Conservation (phyloP, 2,797 vertebrate genomes). For the Melopsittacus undulatus region DNA sequence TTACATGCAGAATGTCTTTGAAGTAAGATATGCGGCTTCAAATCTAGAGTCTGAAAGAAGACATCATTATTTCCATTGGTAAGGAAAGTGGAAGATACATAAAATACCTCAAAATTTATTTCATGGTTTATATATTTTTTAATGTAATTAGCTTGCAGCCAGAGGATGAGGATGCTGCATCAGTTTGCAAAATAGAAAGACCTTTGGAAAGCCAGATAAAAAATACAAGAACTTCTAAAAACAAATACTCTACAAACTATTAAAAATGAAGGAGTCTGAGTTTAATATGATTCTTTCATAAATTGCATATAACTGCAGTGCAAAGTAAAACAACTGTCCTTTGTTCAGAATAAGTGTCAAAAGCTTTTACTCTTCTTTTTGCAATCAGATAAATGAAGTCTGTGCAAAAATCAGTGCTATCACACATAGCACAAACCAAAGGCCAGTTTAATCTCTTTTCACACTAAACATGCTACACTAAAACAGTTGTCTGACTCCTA, state of each 20-base stretch:
- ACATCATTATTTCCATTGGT: not conserved
- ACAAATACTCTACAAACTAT: not conserved
- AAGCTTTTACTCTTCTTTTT: not conserved
- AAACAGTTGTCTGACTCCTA: not conserved
- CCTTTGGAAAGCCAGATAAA: not conserved
- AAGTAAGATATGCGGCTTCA: not conserved
- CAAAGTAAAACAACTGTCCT: not conserved
- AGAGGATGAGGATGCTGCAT: not conserved
- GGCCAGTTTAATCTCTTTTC: not conserved
- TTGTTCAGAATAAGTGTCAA: not conserved
- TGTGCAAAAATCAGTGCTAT: not conserved
- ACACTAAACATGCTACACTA: not conserved
- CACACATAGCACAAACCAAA: not conserved
- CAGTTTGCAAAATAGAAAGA: not conserved
- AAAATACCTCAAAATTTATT: not conserved
- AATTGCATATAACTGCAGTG: not conserved
- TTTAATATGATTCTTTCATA: not conserved
- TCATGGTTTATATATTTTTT: not conserved
- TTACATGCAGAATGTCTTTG: not conserved
- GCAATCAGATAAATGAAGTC: not conserved
- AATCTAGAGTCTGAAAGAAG: not conserved
- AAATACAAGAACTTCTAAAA: not conserved
- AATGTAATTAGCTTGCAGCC: not conserved
- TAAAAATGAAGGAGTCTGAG: not conserved
- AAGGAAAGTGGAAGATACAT: not conserved